These are phyloP conservation scores for Platycnemis pennipes DNA, from an alignment of 2,888 invertebrate species.

Conservation along the genomic window DNA sequence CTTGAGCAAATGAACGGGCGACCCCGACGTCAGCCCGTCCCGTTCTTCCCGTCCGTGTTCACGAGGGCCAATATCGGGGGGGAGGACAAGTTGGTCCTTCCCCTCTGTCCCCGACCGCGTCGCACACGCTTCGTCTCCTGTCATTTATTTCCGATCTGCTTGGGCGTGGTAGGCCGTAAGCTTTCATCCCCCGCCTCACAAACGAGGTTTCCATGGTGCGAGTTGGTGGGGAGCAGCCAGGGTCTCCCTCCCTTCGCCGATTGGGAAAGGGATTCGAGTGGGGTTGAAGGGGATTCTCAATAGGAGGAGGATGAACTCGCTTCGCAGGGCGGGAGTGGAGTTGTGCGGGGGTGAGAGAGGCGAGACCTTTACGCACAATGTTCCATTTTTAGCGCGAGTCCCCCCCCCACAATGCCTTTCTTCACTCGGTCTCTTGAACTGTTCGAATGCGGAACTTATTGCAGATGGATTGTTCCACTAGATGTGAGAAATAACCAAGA, in stretches of 20 bases:
- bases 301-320: slow-evolving; percentile 19
- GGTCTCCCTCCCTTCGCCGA: neutral
- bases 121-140: neutral
- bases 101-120: neutral
- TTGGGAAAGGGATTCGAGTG: neutral
- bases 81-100: neutral
- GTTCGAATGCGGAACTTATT: no score
- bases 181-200: slow-evolving; percentile 49
- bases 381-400: no score
- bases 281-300: slow-evolving; percentile 23
- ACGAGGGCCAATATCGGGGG: neutral
- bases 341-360: neutral
- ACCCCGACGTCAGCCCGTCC: neutral
- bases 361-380: no score
- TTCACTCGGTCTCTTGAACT: no score
- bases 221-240: neutral
- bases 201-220: slow-evolving; percentile 57
- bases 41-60: neutral
- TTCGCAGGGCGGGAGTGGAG: no score
- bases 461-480: no score
- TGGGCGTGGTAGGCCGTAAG: neutral
- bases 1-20: neutral
- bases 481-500: no score
- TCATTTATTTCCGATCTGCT: slow-evolving; percentile 63
- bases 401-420: no score